Evolutionary conservation across 2,797 vertebrate species (phyloP).

Genomic region (Tenualosa ilisha): DNA sequence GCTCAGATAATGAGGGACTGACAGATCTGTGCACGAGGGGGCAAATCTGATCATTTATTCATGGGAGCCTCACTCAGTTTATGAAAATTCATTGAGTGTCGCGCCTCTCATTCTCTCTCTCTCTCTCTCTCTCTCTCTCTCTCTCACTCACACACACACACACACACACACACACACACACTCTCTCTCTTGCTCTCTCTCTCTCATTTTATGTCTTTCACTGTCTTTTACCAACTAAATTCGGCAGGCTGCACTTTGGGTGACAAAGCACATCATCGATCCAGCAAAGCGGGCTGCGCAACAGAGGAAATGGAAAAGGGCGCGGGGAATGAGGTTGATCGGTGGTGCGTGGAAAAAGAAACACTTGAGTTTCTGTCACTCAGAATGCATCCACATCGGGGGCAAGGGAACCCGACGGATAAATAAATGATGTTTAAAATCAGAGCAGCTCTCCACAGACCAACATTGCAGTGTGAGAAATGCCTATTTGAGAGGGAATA

Average conservation of each 20-base stretch:
- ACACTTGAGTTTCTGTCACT: conserved; percentile 66
- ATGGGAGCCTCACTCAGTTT: conserved; percentile 52
- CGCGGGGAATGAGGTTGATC: conserved; percentile 69
- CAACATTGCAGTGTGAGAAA: conserved; percentile 66
- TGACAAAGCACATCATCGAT: conserved; percentile 69
- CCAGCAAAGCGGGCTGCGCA: conserved; percentile 45
- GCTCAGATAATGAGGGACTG: conserved; percentile 63
- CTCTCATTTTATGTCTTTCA: background rate
- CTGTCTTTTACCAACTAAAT: conserved; percentile 23
- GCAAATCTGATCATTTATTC: background rate
- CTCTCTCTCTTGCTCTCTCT: background rate
- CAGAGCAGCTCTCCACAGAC: conserved; percentile 76
- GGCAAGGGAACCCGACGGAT: conserved; percentile 60
- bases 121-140: background rate
- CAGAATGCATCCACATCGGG: conserved; percentile 38
- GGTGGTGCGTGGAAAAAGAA: conserved; percentile 68
- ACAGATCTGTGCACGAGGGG: conserved; percentile 16
- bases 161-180: background rate
- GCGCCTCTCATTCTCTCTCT: conserved; percentile 51
- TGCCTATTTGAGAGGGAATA: conserved; percentile 63
- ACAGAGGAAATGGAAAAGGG: conserved; percentile 32
- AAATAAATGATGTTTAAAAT: conserved; percentile 81
- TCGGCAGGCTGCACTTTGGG: conserved; percentile 44
- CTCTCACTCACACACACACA: background rate
- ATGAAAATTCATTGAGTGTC: conserved; percentile 72